Conservation (phyloP, 2,113 vertebrate genomes). For the Anolis sagrei region DNA sequence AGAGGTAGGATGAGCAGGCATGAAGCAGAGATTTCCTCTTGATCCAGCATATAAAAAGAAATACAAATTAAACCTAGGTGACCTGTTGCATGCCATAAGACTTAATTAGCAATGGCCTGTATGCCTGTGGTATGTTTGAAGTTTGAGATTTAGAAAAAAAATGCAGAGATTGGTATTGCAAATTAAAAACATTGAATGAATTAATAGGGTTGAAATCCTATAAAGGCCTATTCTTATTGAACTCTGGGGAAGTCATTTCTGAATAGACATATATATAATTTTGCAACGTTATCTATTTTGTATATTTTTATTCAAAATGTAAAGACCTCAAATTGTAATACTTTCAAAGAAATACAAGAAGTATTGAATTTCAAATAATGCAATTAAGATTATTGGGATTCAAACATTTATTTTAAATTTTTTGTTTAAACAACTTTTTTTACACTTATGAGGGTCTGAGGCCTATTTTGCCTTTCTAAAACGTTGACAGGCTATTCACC, state of each 20-base stretch:
- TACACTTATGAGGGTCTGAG: too few relatives aligned
- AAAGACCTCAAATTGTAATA: not conserved
- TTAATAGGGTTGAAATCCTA: not conserved
- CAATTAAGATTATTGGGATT: not conserved
- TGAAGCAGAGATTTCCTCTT: not conserved
- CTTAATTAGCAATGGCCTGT: not conserved
- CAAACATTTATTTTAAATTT: not conserved
- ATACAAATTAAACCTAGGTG: not conserved
- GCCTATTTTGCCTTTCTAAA: too few relatives aligned
- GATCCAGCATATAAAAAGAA: not conserved
- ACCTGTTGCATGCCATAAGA: not conserved
- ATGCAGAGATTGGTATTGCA: not conserved
- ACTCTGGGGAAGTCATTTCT: not conserved
- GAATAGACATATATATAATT: not conserved
- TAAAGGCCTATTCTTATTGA: not conserved
- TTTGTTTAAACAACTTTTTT: too few relatives aligned
- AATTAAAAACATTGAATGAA: not conserved
- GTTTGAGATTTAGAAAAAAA: not conserved
- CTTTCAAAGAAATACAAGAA: not conserved
- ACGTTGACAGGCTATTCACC: too few relatives aligned
- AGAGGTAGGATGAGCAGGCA: slow-evolving; percentile 80
- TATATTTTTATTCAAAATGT: not conserved
- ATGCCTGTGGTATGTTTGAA: not conserved
- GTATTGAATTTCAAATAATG: not conserved
- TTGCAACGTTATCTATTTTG: not conserved